Evolutionary conservation across 2,888 invertebrate species (phyloP), one percentile per base, ranked within the genome.

Genomic region (Bhutanitis thaidina): DNA sequence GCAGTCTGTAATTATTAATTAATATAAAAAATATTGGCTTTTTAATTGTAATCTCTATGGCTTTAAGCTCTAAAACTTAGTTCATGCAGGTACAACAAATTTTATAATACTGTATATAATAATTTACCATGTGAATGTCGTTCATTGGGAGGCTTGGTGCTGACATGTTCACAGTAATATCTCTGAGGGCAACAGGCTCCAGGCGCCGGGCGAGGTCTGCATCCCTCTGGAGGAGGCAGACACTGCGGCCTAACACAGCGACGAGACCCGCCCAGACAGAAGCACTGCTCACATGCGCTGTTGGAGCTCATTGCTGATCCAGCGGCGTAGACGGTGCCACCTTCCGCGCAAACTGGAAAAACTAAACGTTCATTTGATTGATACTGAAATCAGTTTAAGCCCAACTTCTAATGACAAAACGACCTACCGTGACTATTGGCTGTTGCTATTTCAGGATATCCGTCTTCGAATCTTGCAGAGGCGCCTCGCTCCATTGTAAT

Each of bases 231-330:
- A 1, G 94, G 92, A 43, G 95, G 90, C 68, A 96, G 90, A 79
- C 97, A 97, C 69, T 93, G 92, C 0, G 96, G 96, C 56, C 93
- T 91, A 47, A 96, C 94, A 79, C 97, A 97, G 64, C 92, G 92
- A 62, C 94, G 92, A 45, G 87, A 86, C 3, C 95, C 95, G 27
- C 91, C 87, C 62, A 95, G 92, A 73, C 97, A 97, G 85, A 95
- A 97, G 83, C 97, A 97, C 78, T 95, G 95, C 78, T 96, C 94
- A 83, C 97, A 97, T n/a, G 93, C 91, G 54, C 92, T 91, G 13
- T 92, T 92, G 3, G 94, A 93, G 59, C 92, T 91, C 94, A 97
- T 94, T 7, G 97, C 96, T 4, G 96, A 96, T 1, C 95, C 95
- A 41, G 94, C 93, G 13, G 93, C 93, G 80, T 93, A 96, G 61